Evolutionary conservation across 2,113 vertebrate species (phyloP), one percentile per base, ranked within the genome.

Genomic region (Bufo bufo): DNA sequence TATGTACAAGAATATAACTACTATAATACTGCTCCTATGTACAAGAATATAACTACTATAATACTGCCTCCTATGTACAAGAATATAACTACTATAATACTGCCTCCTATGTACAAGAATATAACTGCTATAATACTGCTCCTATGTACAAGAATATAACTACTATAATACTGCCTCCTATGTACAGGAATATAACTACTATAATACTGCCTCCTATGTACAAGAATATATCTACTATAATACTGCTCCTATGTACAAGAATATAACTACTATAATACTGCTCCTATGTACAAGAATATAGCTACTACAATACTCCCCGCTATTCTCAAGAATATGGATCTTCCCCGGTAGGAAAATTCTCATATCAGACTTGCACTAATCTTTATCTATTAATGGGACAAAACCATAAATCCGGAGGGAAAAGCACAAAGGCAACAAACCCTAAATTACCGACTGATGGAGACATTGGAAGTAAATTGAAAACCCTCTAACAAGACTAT

Each of bases 211-310:
- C 58, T 9, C 65, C 65, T 71, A 71, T 71, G 10, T 71, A 71
- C 66, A 43, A 71, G 66, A 71, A 71, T 71, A 43, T 71, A 71
- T 43, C 66, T 71, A 69, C 65, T 69, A 69, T 69, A 69, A 69
- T 69, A 69, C 65, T 69, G 65, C 66, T 6, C 66, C 66, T 71
- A 71, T 71, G 11, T 43, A 71, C 65, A 23, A 69, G 65, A 69
- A 69, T 69, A 69, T 69, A 69, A 69, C 20, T 69, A 43, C 66
- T 71, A 71, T 71, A 71, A 71, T 71, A 71, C 66, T 71, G 66
- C 66, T 6, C 66, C 66, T 71, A 71, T 71, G 11, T 43, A 71
- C 66, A 43, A 71, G 66, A 71, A 71, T 71, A 71, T 71, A 71
- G 43, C 66, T 71, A 71, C 66, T 71, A 71, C 43, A 71, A 71